Evolutionary conservation across 2,113 vertebrate genomes (phyloP).

Genomic region (Tychaedon coryphoeus): DNA sequence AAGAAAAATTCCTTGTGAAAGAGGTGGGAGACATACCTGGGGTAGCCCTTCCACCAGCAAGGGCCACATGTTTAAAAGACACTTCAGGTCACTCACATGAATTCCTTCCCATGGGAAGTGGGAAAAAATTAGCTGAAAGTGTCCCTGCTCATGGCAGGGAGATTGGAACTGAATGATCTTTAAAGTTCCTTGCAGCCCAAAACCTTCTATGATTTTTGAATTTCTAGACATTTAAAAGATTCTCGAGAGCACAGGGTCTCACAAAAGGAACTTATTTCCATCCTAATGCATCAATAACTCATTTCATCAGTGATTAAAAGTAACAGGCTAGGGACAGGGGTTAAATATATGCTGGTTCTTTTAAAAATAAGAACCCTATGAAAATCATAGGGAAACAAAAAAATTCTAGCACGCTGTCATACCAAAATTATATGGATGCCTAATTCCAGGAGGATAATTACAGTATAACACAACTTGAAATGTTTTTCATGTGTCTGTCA

Average conservation of each 20-base stretch:
- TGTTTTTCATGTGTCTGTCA: constrained; percentile 47
- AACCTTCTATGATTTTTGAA: neutral
- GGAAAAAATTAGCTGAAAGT: neutral
- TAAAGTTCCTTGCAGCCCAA: neutral
- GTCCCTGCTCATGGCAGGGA: neutral
- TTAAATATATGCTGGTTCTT: neutral
- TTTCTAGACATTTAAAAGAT: neutral
- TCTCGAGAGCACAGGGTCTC: neutral
- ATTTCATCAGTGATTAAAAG: neutral
- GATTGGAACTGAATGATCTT: neutral
- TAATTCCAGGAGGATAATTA: constrained; percentile 46
- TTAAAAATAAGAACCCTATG: neutral
- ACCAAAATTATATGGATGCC: constrained; percentile 22
- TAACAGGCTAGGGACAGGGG: neutral
- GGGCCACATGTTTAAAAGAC: too few species aligned
- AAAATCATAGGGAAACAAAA: constrained; percentile 23
- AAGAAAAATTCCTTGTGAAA: neutral
- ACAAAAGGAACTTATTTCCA: neutral
- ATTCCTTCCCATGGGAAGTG: neutral
- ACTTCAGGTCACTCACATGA: neutral
- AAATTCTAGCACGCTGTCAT: neutral
- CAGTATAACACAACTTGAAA: constrained; percentile 35
- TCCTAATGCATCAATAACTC: neutral
- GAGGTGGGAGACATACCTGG: neutral
- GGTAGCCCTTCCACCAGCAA: neutral